These are phyloP conservation scores for Euspilapteryx auroguttella DNA, from an alignment of 2,888 invertebrate species.

Conservation along the genomic window DNA sequence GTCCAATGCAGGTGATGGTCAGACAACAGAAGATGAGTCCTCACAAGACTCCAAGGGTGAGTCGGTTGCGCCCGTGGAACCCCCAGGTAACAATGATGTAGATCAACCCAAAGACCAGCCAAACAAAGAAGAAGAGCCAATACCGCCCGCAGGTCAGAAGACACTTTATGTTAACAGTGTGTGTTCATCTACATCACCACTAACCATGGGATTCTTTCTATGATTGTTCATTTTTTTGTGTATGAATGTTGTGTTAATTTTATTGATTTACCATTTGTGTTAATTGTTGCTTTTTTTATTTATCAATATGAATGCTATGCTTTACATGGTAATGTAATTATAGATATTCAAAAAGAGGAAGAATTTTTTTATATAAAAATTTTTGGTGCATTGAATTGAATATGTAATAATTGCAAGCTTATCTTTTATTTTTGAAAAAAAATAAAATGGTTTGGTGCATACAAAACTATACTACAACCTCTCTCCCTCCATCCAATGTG, in stretches of 20 bases:
- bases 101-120: slow-evolving; percentile 43
- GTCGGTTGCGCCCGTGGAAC: slow-evolving; percentile 19
- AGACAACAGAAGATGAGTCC: slow-evolving; percentile 54
- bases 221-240: slow-evolving; percentile 7
- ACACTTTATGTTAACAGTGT: slow-evolving; percentile 12
- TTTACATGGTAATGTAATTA: no score
- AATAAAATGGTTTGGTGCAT: no score
- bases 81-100: slow-evolving; percentile 45
- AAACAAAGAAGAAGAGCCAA: slow-evolving; percentile 17
- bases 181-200: slow-evolving; percentile 46
- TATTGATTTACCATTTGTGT: no score
- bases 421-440: no score
- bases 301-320: no score
- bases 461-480: no score
- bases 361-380: no score
- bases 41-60: slow-evolving; percentile 59
- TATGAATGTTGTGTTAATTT: neutral
- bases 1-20: slow-evolving; percentile 43
- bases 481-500: no score
- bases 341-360: no score
- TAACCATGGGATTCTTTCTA: slow-evolving; percentile 26
- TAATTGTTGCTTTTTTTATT: no score
- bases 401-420: no score
- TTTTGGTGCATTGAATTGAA: no score
- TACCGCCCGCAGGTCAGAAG: slow-evolving; percentile 17